Base-by-base conservation (phyloP, 1,140 invertebrate genomes). In the Drosophila hydei region DNA sequence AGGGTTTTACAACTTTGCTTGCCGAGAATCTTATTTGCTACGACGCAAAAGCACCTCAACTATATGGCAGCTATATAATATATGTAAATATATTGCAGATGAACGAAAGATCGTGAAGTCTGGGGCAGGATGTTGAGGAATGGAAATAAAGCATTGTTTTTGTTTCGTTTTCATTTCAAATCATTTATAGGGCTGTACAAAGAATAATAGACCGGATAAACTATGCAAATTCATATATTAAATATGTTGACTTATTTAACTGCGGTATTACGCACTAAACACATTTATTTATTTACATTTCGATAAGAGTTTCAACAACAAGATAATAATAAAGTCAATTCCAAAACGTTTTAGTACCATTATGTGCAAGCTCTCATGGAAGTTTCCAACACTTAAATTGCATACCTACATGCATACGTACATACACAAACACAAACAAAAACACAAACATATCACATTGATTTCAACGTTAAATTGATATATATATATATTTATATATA, bases 21-120 rank as follows among this genome's bases (percentile, higher is more conserved):
- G 19, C 6, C 42, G 18, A 45, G 27, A 52, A 36, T 61, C 2
- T 14, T 54, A 40, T 69, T 69, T 12, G 45, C 58, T 61, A 61
- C 65, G 58, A 62, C 65, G 65, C 65, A 69, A 69, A 54, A 54
- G 14, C 48, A 30, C 6, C 64, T 61, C 47, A 68, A 68, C 56
- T 68, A 60, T 68, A 68, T 60, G 48, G 40, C 65, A 36, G 48
- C 64, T 52, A 68, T 68, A 60, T 68, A 60, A 43, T 67, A 68
- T 21, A 58, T 63, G 55, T 47, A 51, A 59, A 60, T 33, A 60
- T 58, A 65, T 50, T 58, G 27, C 68, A 65, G 61, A 71, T 58
- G 62, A 51, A 40, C 33, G 25, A 55, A 14, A 55, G 23, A 40
- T 18, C 5, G 1, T 8, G 14, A 8, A 11, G 1, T 11, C 0